Evolutionary conservation across 2,113 vertebrate species (phyloP).

Genomic region (Rynchops niger): DNA sequence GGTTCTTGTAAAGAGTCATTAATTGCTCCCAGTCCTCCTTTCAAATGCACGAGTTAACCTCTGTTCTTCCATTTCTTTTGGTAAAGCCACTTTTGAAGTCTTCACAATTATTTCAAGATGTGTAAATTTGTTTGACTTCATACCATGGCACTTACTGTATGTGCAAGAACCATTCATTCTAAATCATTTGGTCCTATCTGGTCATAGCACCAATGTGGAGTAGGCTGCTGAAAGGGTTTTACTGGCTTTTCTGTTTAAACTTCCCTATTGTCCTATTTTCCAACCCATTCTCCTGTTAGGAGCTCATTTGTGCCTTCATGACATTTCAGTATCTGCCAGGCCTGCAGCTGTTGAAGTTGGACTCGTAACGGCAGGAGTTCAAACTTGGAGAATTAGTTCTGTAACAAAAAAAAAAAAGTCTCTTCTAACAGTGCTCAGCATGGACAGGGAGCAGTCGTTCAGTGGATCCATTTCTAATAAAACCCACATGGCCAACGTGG

Average conservation of each 20-base stretch:
- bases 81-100: background rate
- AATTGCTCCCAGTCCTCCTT: background rate
- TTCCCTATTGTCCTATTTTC: background rate
- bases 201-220: background rate
- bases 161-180: background rate
- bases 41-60: background rate
- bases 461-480: background rate
- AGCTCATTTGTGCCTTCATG: background rate
- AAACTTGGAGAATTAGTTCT: background rate
- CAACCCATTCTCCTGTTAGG: background rate
- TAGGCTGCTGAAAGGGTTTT: background rate
- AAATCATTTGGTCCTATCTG: background rate
- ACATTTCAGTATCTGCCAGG: background rate
- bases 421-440: background rate
- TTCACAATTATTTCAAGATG: background rate
- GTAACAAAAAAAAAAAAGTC: background rate
- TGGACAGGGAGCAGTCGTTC: background rate
- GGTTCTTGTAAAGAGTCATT: background rate
- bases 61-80: background rate
- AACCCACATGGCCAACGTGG: background rate
- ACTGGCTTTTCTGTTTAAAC: background rate
- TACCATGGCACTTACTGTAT: fast-evolving
- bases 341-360: background rate
- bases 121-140: background rate
- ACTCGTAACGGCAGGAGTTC: background rate